Evolutionary conservation across 2,113 vertebrate genomes (phyloP).

Genomic region (Xiphias gladius): DNA sequence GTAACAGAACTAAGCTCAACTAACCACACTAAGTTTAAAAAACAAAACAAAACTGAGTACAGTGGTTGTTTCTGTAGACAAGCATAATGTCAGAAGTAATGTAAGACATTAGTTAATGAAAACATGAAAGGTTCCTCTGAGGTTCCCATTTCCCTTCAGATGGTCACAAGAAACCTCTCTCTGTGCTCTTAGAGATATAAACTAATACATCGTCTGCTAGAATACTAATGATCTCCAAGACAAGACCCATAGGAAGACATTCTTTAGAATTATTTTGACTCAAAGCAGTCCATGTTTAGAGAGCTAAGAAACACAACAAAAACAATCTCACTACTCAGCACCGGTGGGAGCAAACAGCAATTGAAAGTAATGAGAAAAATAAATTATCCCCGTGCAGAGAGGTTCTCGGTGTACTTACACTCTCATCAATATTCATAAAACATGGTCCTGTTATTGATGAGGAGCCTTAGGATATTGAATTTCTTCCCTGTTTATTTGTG

Average conservation of each 20-base stretch:
- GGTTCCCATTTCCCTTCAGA: neutral
- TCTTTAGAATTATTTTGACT: neutral
- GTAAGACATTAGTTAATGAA: neutral
- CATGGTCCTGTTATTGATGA: constrained; percentile 31
- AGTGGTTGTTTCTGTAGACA: neutral
- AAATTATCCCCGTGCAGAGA: constrained; percentile 42
- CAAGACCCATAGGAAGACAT: neutral
- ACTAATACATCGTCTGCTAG: neutral
- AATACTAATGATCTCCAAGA: neutral
- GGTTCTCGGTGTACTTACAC: constrained; percentile 17
- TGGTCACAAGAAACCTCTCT: neutral
- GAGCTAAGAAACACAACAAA: neutral
- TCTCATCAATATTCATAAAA: constrained; percentile 58
- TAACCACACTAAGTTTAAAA: too few relatives aligned
- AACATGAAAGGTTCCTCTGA: neutral
- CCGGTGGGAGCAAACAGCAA: constrained; percentile 33
- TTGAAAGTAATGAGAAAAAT: constrained; percentile 55
- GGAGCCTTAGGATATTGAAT: constrained; percentile 12
- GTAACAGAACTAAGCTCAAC: too few relatives aligned
- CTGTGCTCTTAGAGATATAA: neutral
- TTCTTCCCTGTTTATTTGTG: neutral
- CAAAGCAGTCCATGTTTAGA: neutral
- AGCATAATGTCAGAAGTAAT: neutral
- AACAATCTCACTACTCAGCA: constrained; percentile 17
- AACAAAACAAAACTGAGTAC: too few relatives aligned